Evolutionary conservation across 2,797 vertebrate genomes (phyloP).

Genomic region (Phalloptychus januarius): DNA sequence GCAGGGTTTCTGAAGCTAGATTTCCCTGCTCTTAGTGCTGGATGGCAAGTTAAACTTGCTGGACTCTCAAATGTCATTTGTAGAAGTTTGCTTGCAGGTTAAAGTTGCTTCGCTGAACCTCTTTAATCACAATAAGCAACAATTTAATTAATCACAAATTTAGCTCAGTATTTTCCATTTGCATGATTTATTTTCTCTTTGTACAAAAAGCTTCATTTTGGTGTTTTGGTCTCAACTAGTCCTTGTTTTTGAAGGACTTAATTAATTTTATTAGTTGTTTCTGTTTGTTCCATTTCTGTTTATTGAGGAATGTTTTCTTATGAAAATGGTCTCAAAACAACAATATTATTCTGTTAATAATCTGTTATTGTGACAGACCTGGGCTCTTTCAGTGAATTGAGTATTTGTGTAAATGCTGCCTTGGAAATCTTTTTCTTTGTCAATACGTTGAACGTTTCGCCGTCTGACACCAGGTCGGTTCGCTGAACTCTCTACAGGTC

Average conservation of each 20-base stretch:
- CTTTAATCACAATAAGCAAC: neutral
- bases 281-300: too few relatives aligned
- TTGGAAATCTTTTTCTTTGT: neutral
- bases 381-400: neutral
- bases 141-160: too few relatives aligned
- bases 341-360: neutral
- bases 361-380: constrained; percentile 1
- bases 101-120: constrained; percentile 1
- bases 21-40: constrained; percentile 7
- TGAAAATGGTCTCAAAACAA: too few relatives aligned
- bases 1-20: constrained; percentile 15
- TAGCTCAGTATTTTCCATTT: too few relatives aligned
- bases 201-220: too few relatives aligned
- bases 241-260: too few relatives aligned
- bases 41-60: too few relatives aligned
- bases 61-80: constrained; percentile 5
- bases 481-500: constrained; percentile 18
- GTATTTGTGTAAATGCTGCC: neutral
- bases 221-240: too few relatives aligned
- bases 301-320: too few relatives aligned
- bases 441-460: constrained; percentile 29
- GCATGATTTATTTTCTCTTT: too few relatives aligned
- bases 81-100: neutral
- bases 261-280: too few relatives aligned
- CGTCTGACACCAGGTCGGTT: constrained; percentile 29